A percentile compares a stretch with the other conserved stretches of the same genome.
phyloP scores from a whole-genome alignment of 1,140 invertebrate genomes.

The Globodera rostochiensis region DNA sequence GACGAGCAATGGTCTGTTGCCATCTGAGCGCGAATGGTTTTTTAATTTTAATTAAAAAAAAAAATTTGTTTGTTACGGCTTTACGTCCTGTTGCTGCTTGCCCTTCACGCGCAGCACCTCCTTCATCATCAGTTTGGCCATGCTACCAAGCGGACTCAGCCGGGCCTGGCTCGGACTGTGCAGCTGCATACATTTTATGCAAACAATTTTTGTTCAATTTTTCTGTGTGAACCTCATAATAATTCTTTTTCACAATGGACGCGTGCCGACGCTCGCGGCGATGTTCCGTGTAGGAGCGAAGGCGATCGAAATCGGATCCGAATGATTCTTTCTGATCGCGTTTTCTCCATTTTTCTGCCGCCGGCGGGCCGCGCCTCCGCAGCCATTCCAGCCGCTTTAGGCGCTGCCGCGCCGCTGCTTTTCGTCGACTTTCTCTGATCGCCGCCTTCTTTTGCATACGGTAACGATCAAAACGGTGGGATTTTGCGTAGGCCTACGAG shows the following conservation, averaged over 20 bases:
- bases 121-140: conserved; percentile 33
- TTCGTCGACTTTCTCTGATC: background rate
- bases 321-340: background rate
- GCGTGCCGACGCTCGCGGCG: conserved; percentile 19
- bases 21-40: conserved; percentile 38
- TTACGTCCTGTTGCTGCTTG: conserved; percentile 24
- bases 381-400: background rate
- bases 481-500: background rate
- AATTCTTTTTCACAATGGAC: conserved; percentile 19
- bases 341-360: background rate
- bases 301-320: too few relatives aligned
- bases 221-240: conserved; percentile 4
- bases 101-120: conserved; percentile 30
- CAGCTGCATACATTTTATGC: conserved; percentile 3
- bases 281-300: background rate
- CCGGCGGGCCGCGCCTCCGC: background rate
- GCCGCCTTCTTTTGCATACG: conserved; percentile 13
- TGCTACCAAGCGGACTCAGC: conserved; percentile 30
- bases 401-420: too few relatives aligned
- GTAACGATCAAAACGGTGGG: background rate
- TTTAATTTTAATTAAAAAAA: background rate
- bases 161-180: conserved; percentile 2
- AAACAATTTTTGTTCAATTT: too few relatives aligned
- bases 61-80: conserved; percentile 8
- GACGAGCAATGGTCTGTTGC: conserved; percentile 40